Evolutionary conservation across 2,113 vertebrate genomes (phyloP).

Genomic region (Suncus etruscus): DNA sequence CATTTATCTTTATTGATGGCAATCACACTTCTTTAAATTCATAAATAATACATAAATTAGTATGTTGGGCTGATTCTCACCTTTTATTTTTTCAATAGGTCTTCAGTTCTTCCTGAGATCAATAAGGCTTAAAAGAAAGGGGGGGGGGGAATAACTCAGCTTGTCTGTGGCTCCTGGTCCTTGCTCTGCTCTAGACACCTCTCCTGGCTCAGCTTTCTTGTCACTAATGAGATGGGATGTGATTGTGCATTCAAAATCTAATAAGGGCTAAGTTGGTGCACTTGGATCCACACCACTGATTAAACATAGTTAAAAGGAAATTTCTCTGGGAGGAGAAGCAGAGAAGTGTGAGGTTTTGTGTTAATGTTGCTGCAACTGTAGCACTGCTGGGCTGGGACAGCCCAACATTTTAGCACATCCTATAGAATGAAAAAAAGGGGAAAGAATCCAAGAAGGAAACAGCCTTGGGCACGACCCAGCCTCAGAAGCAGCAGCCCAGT

Average conservation of each 20-base stretch:
- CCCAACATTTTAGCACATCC: conserved; percentile 41
- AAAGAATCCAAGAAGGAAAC: conserved; percentile 29
- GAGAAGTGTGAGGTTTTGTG: neutral
- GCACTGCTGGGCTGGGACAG: conserved; percentile 37
- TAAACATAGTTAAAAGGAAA: conserved; percentile 16
- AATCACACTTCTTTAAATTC: conserved; percentile 46
- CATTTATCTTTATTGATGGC: conserved; percentile 13
- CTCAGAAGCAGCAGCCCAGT: neutral
- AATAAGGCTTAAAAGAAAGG: conserved; percentile 78
- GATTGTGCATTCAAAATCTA: conserved; percentile 46
- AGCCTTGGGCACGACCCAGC: neutral
- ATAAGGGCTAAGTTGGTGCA: neutral
- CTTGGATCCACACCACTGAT: conserved; percentile 34
- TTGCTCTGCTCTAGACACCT: neutral
- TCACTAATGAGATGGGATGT: conserved; percentile 74
- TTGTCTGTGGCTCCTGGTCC: conserved; percentile 23
- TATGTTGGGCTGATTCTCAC: conserved; percentile 72
- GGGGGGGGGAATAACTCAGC: conserved; percentile 71
- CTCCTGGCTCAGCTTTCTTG: conserved; percentile 65
- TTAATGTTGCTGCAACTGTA: neutral
- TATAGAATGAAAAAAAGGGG: neutral
- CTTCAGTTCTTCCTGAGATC: conserved; percentile 73
- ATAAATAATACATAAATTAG: conserved; percentile 77
- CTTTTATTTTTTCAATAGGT: conserved; percentile 36
- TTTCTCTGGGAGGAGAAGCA: neutral